Conservation (phyloP, 1,140 invertebrate species). For the Hesperophylax magnus region DNA sequence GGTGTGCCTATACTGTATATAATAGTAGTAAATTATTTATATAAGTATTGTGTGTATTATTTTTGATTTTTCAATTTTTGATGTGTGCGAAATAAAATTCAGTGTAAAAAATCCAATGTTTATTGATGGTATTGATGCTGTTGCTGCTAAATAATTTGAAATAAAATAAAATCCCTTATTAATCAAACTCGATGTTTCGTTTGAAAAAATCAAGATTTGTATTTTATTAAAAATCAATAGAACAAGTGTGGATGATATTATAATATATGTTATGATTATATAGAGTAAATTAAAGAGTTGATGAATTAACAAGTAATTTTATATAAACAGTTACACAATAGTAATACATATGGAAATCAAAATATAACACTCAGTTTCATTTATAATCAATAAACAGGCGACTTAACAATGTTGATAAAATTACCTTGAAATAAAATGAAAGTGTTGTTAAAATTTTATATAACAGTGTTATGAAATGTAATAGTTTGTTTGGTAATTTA, state of each 20-base stretch:
- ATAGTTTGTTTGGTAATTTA: slow-evolving; percentile 47
- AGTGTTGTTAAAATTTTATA: slow-evolving; percentile 38
- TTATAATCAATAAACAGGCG: slow-evolving; percentile 38
- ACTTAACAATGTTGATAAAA: slow-evolving; percentile 40
- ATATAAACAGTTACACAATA: slow-evolving; percentile 50
- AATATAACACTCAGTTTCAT: slow-evolving; percentile 46
- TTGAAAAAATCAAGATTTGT: slow-evolving; percentile 5
- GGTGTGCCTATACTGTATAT: not conserved
- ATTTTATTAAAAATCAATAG: slow-evolving; percentile 2
- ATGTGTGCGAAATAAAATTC: slow-evolving; percentile 35
- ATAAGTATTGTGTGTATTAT: not conserved
- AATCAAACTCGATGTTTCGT: slow-evolving; percentile 11
- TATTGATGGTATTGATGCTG: slow-evolving; percentile 20
- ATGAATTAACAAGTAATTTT: slow-evolving; percentile 41
- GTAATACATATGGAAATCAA: slow-evolving; percentile 48
- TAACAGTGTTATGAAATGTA: slow-evolving; percentile 48
- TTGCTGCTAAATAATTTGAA: not conserved
- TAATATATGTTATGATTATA: no score
- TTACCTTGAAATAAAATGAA: slow-evolving; percentile 24
- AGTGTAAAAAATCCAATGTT: slow-evolving; percentile 19
- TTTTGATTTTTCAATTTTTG: not conserved
- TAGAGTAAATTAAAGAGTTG: slow-evolving; percentile 26
- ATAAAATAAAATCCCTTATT: slow-evolving; percentile 3
- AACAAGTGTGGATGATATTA: not conserved
- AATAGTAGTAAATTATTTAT: not conserved